Conservation (phyloP, 2,888 invertebrate genomes). For the Sussaba pulchella region DNA sequence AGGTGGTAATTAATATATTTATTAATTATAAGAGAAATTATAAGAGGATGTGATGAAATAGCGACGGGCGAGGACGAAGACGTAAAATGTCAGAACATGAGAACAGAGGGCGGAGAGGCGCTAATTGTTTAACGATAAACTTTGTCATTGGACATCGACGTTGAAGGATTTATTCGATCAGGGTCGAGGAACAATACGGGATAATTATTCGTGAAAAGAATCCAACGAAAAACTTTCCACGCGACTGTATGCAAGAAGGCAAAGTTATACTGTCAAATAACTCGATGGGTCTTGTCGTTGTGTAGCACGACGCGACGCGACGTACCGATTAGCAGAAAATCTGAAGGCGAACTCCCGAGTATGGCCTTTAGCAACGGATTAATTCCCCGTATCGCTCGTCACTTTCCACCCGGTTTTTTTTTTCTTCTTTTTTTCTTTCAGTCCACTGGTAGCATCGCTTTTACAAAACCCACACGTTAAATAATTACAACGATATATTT, state of each 20-base stretch:
- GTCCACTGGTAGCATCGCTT: not conserved
- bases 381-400: not conserved
- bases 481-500: not conserved
- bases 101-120: too few species aligned
- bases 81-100: too few species aligned
- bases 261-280: not conserved
- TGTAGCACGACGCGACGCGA: not conserved
- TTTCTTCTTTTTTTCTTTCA: too few species aligned
- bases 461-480: not conserved
- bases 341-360: constrained; percentile 35
- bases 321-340: constrained; percentile 33
- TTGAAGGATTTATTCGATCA: too few species aligned
- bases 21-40: too few species aligned
- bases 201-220: not conserved
- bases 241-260: not conserved
- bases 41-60: too few species aligned
- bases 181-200: too few species aligned
- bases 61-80: too few species aligned
- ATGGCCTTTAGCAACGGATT: constrained; percentile 21
- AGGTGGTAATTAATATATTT: too few species aligned
- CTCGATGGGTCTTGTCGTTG: not conserved
- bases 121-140: too few species aligned
- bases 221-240: constrained; percentile 16
- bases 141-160: too few species aligned
- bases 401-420: constrained; percentile 13